Evolutionary conservation across 2,113 vertebrate genomes (phyloP).

Genomic region (Rissa tridactyla): DNA sequence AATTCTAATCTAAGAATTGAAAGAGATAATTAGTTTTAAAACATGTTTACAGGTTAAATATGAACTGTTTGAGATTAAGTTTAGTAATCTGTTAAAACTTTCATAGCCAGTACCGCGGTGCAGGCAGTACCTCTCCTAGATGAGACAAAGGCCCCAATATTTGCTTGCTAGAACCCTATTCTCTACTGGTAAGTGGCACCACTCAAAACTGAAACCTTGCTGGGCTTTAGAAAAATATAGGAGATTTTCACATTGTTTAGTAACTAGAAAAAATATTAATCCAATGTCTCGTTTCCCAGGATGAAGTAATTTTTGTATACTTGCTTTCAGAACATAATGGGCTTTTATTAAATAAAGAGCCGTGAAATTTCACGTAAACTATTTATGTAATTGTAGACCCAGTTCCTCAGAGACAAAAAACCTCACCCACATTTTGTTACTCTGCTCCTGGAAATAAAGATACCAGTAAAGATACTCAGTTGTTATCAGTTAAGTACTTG

Average conservation of each 20-base stretch:
- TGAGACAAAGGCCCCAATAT: not conserved
- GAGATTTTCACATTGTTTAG: not conserved
- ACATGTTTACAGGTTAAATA: not conserved
- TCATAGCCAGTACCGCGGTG: fast-evolving
- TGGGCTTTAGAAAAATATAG: not conserved
- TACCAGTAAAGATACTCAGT: not conserved
- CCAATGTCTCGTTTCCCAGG: not conserved
- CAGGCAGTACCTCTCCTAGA: not conserved
- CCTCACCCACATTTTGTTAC: not conserved
- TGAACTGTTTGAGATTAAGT: not conserved
- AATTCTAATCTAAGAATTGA: not conserved
- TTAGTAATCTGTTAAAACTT: not conserved
- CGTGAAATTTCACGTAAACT: not conserved
- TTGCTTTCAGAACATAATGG: not conserved
- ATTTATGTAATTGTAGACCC: not conserved
- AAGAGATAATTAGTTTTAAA: not conserved
- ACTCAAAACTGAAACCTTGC: not conserved
- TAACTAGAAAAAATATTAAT: not conserved
- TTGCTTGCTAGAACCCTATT: not conserved
- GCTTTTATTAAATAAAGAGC: not conserved
- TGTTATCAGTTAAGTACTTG: not conserved
- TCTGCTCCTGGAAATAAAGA: not conserved
- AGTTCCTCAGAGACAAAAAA: not conserved
- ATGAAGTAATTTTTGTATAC: not conserved
- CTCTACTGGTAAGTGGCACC: not conserved